Percentiles rank a stretch among this genome's conserved stretches.
phyloP scores from a whole-genome alignment of 2,113 vertebrate species.

The Centropristis striata region DNA sequence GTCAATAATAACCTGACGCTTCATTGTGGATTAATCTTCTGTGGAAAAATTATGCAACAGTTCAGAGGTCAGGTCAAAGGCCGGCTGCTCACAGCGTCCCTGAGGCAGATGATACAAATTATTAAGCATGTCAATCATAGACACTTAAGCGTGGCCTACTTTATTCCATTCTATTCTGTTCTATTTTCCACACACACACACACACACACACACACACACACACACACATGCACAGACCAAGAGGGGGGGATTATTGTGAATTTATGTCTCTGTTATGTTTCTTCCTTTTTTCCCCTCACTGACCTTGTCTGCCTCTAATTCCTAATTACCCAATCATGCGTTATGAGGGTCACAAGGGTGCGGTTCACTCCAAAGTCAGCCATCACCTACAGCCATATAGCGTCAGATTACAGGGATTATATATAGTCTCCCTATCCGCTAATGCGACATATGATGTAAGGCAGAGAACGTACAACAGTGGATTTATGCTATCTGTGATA shows the following conservation, averaged over 20 bases:
- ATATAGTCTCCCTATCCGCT: conserved; percentile 24
- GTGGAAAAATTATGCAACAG: conserved; percentile 2
- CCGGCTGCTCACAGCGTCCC: conserved; percentile 4
- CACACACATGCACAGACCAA: background rate
- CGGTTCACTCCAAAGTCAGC: conserved; percentile 54
- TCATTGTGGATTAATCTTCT: conserved; percentile 31
- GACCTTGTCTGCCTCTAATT: conserved; percentile 54
- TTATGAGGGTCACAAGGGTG: conserved; percentile 38
- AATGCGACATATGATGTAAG: conserved; percentile 45
- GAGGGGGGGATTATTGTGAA: conserved; percentile 8
- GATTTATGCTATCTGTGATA: conserved; percentile 34
- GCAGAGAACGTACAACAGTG: conserved; percentile 8
- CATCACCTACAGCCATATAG: conserved; percentile 42
- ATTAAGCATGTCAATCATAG: conserved; percentile 7
- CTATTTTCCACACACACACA: background rate
- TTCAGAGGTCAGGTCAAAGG: conserved; percentile 31
- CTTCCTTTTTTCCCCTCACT: background rate
- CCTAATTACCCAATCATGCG: conserved; percentile 46
- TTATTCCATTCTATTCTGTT: conserved; percentile 1
- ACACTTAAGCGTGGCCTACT: background rate
- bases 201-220: conserved; percentile 1
- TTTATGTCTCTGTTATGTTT: conserved; percentile 11
- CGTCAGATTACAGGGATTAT: conserved; percentile 47
- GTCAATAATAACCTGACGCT: conserved; percentile 13
- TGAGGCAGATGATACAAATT: conserved; percentile 6